Conservation (phyloP, 2,888 invertebrate genomes). For the Pomacea canaliculata region DNA sequence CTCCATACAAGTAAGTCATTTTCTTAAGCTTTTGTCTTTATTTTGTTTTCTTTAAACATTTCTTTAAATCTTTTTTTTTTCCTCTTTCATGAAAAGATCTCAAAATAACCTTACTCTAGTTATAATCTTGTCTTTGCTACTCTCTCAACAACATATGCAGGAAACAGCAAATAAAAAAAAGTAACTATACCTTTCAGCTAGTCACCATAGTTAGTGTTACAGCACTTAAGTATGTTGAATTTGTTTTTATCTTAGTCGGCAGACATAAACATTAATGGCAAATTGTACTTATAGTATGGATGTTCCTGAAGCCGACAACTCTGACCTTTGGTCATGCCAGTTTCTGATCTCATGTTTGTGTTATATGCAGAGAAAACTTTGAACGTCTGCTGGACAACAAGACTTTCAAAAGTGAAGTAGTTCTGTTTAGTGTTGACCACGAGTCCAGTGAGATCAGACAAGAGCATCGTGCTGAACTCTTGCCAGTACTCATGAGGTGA, state of each 20-base stretch:
- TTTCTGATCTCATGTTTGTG: too few relatives aligned
- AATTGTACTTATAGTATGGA: too few relatives aligned
- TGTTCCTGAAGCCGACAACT: too few relatives aligned
- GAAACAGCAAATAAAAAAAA: neutral
- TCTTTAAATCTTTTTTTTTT: neutral
- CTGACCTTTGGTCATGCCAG: too few relatives aligned
- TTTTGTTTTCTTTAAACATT: neutral
- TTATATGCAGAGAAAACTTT: constrained; percentile 76
- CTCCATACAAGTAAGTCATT: constrained; percentile 77
- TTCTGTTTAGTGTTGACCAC: constrained; percentile 83
- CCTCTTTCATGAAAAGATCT: neutral
- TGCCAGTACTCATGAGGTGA: constrained; percentile 70
- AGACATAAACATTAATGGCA: too few relatives aligned
- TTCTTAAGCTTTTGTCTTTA: neutral
- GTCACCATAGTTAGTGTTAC: too few relatives aligned
- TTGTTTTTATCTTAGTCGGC: too few relatives aligned
- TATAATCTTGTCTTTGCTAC: too few relatives aligned
- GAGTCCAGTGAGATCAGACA: constrained; percentile 78
- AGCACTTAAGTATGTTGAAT: too few relatives aligned
- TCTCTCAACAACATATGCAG: too few relatives aligned
- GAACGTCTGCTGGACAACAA: constrained; percentile 87
- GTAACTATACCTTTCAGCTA: neutral
- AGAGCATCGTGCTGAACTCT: constrained; percentile 80
- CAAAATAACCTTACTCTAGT: neutral
- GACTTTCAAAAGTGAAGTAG: constrained; percentile 87